Base-by-base conservation (phyloP, 1,140 invertebrate species). In the Drosophila kohkoa region DNA sequence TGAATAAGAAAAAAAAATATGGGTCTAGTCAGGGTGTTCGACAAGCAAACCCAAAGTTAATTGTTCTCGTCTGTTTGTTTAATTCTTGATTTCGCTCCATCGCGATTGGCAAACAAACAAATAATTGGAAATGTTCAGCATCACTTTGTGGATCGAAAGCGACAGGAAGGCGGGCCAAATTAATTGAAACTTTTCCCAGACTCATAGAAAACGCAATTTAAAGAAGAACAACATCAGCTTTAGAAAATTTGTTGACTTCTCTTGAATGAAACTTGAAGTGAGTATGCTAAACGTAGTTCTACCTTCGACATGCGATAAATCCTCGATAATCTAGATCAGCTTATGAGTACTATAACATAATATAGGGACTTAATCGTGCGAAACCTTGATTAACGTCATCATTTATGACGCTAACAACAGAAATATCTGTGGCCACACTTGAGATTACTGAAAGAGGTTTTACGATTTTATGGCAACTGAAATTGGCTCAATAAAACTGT, bases 61-160 rank as follows among this genome's bases (percentile, higher is more conserved):
- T 54, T 54, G 51, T 32, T 54, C 51, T 6, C 25, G 3, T 54
- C 28, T 32, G 49, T 52, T 30, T 30, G 46, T 25, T 49, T 49
- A 49, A 25, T 49, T 49, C 48, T 49, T 25, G 16, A 28, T 49
- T 10, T 49, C 15, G 15, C 8, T 20, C 25, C 46, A 49, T 49
- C 46, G 20, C 48, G 48, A 43, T 25, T 49, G 20, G 10, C 10
- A 49, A 28, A 49, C 48, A 49, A 49, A 49, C 48, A 49, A 49
- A 49, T 49, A 49, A 49, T 49, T 49, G 51, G 5, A 52, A 52
- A 30, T 32, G 51, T 54, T 54, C 28, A 54, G 35, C 51, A 35
- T 54, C 13, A 54, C 15, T 54, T 54, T 54, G 51, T 7, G 49
- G 11, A 32, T 13, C 32, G 7, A 35, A 35, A 3, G 13, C 28